Conservation (phyloP, 2,797 vertebrate species). For the Channallabes apus region DNA sequence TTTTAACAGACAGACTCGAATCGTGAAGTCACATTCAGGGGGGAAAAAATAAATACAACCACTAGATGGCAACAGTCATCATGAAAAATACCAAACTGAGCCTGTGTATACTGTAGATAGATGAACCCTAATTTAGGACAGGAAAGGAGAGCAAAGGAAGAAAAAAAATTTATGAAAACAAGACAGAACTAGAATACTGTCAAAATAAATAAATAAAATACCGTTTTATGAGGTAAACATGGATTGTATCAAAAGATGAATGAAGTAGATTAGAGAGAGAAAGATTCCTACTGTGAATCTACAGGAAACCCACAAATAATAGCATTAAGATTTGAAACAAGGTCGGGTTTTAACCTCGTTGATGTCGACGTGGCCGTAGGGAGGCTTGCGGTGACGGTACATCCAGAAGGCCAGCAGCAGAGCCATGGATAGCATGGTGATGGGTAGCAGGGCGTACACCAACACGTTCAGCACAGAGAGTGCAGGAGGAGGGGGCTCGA, state of each 20-base stretch:
- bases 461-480: slow-evolving; percentile 80
- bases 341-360: slow-evolving; percentile 65
- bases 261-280: too few relatives aligned
- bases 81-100: slow-evolving; percentile 12
- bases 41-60: slow-evolving; percentile 3
- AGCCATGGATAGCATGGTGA: slow-evolving; percentile 80
- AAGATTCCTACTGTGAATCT: background rate
- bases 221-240: background rate
- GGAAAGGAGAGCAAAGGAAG: background rate
- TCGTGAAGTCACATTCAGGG: background rate
- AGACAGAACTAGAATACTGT: background rate
- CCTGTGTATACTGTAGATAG: background rate
- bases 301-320: background rate
- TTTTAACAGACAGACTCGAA: background rate
- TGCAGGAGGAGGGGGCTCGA: slow-evolving; percentile 77
- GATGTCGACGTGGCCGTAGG: slow-evolving; percentile 92
- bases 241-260: background rate
- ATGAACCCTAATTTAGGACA: background rate
- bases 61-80: slow-evolving; percentile 44
- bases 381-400: slow-evolving; percentile 90
- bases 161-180: background rate
- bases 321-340: background rate
- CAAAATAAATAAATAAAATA: background rate
- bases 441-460: slow-evolving; percentile 88
- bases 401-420: slow-evolving; percentile 90